Base-by-base conservation (phyloP, 1,140 invertebrate genomes). In the Pararge aegeria region DNA sequence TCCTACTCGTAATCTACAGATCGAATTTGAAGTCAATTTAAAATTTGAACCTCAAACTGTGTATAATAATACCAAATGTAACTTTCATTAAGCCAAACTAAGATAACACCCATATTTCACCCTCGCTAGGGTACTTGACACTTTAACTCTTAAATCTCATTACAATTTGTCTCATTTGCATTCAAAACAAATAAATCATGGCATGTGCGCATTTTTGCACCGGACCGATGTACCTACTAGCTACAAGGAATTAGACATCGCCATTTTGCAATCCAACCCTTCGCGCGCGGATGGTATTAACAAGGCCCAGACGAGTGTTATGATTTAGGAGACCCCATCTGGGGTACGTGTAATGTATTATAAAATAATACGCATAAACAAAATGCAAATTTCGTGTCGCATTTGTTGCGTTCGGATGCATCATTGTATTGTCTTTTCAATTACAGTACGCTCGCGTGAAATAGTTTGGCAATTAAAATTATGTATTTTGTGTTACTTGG, bases 161-260 rank as follows among this genome's bases (percentile, higher is more conserved):
- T 77, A 80, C 72, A 80, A 84, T 84, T 83, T 82, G 73, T 51
- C 66, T 44, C 48, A 82, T 84, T 79, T 82, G 76, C 81, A 84
- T 84, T 72, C 50, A 55, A 56, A 70, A 78, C 51, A 51, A 64
- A 80, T 81, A 71, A 72, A 80, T 83, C 80, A 78, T 21, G 53
- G 51, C 53, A 58, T 64, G 68, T 68, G 69, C 66, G 61, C 70
- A 66, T 68, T 78, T 75, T 71, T 69, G 68, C 62, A 57, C 48
- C 61, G 21, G 20, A 48, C 34, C 19, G 56, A 63, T 60, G n/a
- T 12, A 24, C 7, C 3, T 27, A 10, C 7, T 12, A 57, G 61
- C 48, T 61, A 70, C 66, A 67, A 64, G 61, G 63, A 58, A 68
- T 74, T 71, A 71, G 57, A 59, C 61, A 40, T 61, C 61, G 61